Base-by-base conservation (phyloP, 1,140 invertebrate species). In the Phenacoccus solenopsis region DNA sequence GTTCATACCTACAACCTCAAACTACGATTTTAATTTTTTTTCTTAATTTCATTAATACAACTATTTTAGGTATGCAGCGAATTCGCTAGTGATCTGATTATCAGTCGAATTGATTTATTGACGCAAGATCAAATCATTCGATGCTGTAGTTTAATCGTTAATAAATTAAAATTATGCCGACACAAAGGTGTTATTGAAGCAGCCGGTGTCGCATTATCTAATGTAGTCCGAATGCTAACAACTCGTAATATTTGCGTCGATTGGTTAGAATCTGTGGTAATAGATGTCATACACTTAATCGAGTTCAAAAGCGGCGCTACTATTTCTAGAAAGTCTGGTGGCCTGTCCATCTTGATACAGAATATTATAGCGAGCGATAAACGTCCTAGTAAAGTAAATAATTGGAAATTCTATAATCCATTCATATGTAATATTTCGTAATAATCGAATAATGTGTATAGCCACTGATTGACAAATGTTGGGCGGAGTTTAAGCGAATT, bases 131-230 rank as follows among this genome's bases (percentile, higher is more conserved):
- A 81, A 68, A 78, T 78, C 32, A 75, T 82, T 25, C 78, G 79
- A 74, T 83, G 84, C 73, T 77, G 75, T 0, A 67, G 84, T 9
- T 75, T 85, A 38, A 80, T 90, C 24, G 83, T 86, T 28, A 80
- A 82, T 69, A 84, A 90, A 68, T 77, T 90, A 64, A 84, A 85
- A 38, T 86, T 84, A 28, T 91, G 87, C 74, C 81, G 89, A 7
- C 89, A 91, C 75, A 90, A 91, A 81, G 90, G 90, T 56, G 89
- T 86, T 27, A 90, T 91, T 68, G 89, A 92, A 79, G 81, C 85
- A 13, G 87, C 87, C 1, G 87, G 87, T 2, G 71, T 79, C 67
- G 80, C 84, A 35, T 80, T 90, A 70, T 81, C 80, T 75, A 76
- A 77, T 35, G 81, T 82, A 64, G 77, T 74, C 13, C 77, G 69